Conservation (phyloP, 2,113 vertebrate species). For the Ardeotis arabs region DNA sequence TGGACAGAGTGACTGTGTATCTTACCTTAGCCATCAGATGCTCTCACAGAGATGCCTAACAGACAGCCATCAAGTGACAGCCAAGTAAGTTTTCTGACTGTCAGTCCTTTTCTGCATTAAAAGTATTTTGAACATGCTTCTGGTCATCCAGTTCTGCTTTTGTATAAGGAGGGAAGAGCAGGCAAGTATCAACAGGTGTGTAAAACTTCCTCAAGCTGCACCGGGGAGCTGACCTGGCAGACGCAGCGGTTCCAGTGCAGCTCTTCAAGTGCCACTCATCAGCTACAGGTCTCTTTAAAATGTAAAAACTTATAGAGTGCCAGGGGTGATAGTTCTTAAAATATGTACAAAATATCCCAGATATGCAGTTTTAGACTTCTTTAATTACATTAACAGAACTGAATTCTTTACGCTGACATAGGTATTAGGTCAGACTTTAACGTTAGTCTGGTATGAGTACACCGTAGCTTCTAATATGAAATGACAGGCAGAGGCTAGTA, state of each 20-base stretch:
- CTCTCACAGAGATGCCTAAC: neutral
- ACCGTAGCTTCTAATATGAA: neutral
- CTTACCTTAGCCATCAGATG: rapidly evolving
- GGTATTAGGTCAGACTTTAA: neutral
- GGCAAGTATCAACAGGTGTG: neutral
- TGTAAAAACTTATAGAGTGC: neutral
- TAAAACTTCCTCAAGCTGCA: rapidly evolving
- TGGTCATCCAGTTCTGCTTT: rapidly evolving
- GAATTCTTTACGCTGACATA: neutral
- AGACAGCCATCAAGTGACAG: neutral
- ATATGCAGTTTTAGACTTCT: neutral
- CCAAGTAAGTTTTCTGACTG: rapidly evolving
- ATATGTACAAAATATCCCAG: neutral
- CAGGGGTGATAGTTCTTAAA: neutral
- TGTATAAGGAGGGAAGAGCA: rapidly evolving
- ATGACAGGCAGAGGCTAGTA: neutral
- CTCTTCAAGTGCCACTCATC: neutral
- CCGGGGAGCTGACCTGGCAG: neutral
- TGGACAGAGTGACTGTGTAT: rapidly evolving
- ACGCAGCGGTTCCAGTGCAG: neutral
- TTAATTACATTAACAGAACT: neutral
- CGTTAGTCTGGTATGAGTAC: neutral
- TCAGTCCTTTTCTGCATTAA: neutral
- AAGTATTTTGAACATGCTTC: neutral
- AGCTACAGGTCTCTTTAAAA: neutral